Conservation (phyloP, 2,888 invertebrate species). For the Apamea sordens region DNA sequence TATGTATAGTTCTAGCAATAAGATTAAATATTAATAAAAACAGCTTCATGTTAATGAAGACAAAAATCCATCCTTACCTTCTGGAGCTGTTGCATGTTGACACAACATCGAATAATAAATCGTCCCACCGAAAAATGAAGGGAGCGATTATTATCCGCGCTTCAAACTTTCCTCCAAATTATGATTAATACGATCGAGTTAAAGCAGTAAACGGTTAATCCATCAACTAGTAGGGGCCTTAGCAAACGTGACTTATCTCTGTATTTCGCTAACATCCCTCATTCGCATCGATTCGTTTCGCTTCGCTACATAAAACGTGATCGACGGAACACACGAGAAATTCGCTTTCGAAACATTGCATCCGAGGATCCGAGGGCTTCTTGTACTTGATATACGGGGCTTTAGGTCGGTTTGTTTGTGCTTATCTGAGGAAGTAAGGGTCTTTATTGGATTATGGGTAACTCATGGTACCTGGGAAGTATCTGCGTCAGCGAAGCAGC, state of each 20-base stretch:
- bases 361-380: slow-evolving; percentile 53
- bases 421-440: slow-evolving; percentile 43
- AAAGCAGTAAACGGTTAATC: slow-evolving; percentile 67
- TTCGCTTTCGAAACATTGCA: slow-evolving; percentile 70
- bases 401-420: slow-evolving; percentile 56
- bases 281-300: slow-evolving; percentile 80
- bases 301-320: slow-evolving; percentile 77
- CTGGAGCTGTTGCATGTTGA: background rate
- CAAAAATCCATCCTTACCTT: slow-evolving; percentile 7
- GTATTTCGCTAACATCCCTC: slow-evolving; percentile 79
- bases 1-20: background rate
- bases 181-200: slow-evolving; percentile 61
- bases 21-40: background rate
- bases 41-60: background rate
- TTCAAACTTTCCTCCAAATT: slow-evolving; percentile 53
- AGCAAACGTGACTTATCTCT: slow-evolving; percentile 83
- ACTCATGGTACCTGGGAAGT: slow-evolving; percentile 46
- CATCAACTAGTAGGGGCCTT: slow-evolving; percentile 72
- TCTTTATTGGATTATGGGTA: slow-evolving; percentile 50
- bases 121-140: slow-evolving; percentile 34
- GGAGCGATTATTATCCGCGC: slow-evolving; percentile 32
- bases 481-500: slow-evolving; percentile 40
- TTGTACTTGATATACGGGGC: slow-evolving; percentile 57
- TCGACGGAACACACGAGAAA: slow-evolving; percentile 68
- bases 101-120: slow-evolving; percentile 36